Evolutionary conservation across 2,113 vertebrate species (phyloP).

Genomic region (Xerus inauris): DNA sequence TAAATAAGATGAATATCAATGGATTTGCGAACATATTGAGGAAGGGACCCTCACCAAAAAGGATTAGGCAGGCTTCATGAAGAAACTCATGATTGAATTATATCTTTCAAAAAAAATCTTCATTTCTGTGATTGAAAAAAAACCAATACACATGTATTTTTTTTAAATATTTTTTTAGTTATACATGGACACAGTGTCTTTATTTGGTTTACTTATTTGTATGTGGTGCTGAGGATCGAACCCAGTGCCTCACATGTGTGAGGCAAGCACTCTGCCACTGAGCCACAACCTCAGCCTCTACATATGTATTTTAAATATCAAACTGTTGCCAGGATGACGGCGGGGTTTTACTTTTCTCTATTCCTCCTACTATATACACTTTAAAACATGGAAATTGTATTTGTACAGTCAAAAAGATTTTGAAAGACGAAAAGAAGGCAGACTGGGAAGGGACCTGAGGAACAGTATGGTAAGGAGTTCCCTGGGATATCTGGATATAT

Average conservation of each 20-base stretch:
- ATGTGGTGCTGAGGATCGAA: no score
- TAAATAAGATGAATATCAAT: not conserved
- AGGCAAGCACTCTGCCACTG: no score
- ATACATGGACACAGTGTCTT: no score
- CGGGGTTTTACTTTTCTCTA: not conserved
- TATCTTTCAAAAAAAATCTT: not conserved
- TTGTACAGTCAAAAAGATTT: not conserved
- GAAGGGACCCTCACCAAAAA: not conserved
- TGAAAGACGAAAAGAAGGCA: not conserved
- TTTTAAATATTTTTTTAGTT: no score
- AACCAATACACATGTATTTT: not conserved
- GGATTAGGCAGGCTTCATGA: not conserved
- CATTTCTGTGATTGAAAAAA: constrained; percentile 14
- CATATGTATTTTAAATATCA: constrained; percentile 36
- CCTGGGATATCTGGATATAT: not conserved
- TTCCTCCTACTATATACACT: not conserved
- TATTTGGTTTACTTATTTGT: no score
- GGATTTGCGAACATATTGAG: not conserved
- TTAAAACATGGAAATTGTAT: not conserved
- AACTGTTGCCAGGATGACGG: not conserved
- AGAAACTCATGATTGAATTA: not conserved
- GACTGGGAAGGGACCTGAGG: not conserved
- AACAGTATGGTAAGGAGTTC: not conserved
- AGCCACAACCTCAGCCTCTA: no score
- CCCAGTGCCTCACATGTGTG: no score